Base-by-base conservation (phyloP, 1,140 invertebrate species). In the Cepaea nemoralis region DNA sequence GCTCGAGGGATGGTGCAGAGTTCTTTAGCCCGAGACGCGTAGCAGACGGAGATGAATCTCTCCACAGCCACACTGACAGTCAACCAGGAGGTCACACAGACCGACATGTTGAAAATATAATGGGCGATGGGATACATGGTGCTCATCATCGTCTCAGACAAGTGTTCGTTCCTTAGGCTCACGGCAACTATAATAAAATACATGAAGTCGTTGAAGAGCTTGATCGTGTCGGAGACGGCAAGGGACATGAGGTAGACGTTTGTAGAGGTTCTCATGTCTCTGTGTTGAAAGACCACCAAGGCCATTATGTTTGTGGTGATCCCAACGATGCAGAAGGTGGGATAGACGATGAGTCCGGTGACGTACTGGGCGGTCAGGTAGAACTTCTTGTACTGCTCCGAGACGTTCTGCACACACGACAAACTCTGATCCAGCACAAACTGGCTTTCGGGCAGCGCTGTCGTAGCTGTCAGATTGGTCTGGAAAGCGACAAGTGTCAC, bases 61-160 rank as follows among this genome's bases (percentile, higher is more conserved):
- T 99, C 98, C 83, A 98, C 93, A 0, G 98, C 98, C 24, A 99
- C 97, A 1, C 96, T 96, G 66, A 99, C 94, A 0, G 98, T 99
- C 85, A 98, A 93, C 93, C 99, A 99, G 69, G 98, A 97, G 27
- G 96, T 91, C 12, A 89, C 87, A 82, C 89, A 90, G 0, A 89
- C 88, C 14, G 83, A 89, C 80, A 90, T 84, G 78, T 91, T 89
- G 80, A 91, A 91, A 39, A 91, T 86, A 82, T 90, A 92, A 83
- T 91, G 91, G 22, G 90, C 90, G 77, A 89, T 91, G 0, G 90
- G 89, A 80, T 91, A 91, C 40, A 91, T 80, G 19, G 87, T 82
- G 16, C 86, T 86, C 77, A 87, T 85, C 24, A 86, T 79, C 37
- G 75, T 83, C 55, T 90, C 79, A 8, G 83, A 83, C 5, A 86